Conservation (phyloP, 2,888 invertebrate genomes). For the Liopterus haemorrhoidalis region DNA sequence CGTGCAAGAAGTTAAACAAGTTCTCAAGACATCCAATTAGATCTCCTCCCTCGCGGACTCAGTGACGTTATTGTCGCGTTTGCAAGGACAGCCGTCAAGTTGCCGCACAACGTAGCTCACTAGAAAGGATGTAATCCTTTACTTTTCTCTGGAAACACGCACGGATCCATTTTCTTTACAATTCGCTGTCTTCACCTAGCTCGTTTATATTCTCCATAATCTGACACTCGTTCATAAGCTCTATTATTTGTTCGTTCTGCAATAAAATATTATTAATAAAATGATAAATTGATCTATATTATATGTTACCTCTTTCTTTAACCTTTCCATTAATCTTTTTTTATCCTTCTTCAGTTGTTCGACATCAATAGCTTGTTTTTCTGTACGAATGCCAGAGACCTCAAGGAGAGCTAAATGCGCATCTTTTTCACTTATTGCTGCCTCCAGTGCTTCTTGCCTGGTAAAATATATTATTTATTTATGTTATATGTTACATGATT, state of each 20-base stretch:
- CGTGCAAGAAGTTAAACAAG: constrained; percentile 21
- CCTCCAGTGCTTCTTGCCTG: constrained; percentile 79
- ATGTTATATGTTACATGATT: not conserved
- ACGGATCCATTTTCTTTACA: constrained; percentile 7
- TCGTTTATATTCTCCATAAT: constrained; percentile 19
- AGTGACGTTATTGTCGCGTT: constrained; percentile 21
- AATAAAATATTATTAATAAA: constrained; percentile 19
- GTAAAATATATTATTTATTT: constrained; percentile 26
- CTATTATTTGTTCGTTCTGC: constrained; percentile 44
- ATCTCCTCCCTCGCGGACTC: constrained; percentile 19
- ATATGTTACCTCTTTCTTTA: constrained; percentile 67
- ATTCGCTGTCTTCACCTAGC: constrained; percentile 18
- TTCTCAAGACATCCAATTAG: constrained; percentile 11
- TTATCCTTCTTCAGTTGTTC: constrained; percentile 65
- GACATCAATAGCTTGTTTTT: constrained; percentile 59
- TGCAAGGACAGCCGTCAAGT: constrained; percentile 17
- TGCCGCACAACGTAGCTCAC: not conserved
- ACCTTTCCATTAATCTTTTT: constrained; percentile 62
- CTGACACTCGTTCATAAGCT: constrained; percentile 37
- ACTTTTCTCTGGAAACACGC: no score
- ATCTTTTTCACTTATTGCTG: constrained; percentile 82
- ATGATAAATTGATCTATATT: no score
- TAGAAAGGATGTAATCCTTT: not conserved
- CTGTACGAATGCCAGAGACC: constrained; percentile 62
- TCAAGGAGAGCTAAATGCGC: constrained; percentile 79